phyloP scores from a whole-genome alignment of 2,113 vertebrate species.

The Leptobrachium leishanense region DNA sequence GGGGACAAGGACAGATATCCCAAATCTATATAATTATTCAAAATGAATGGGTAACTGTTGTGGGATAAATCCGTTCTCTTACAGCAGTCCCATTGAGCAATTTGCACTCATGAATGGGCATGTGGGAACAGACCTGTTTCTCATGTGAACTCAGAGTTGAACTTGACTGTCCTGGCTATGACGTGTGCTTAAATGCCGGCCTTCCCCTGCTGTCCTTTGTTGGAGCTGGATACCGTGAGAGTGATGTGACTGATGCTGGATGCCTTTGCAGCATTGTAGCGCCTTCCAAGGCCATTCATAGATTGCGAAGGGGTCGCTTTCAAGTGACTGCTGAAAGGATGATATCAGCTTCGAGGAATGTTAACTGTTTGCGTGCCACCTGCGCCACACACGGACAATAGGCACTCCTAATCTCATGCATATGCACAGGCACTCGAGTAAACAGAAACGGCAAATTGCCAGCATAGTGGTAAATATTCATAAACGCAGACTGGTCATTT shows the following conservation, averaged over 20 bases:
- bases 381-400: constrained; percentile 19
- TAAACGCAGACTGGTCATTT: no score
- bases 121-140: constrained; percentile 9
- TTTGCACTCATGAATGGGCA: background rate
- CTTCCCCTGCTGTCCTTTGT: constrained; percentile 54
- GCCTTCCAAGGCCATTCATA: constrained; percentile 25
- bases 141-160: background rate
- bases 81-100: background rate
- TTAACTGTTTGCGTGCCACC: constrained; percentile 49
- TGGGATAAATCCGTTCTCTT: background rate
- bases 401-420: no score
- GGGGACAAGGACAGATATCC: no score
- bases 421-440: no score
- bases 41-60: background rate
- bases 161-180: constrained; percentile 24
- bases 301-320: constrained; percentile 27
- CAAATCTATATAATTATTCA: no score
- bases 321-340: constrained; percentile 51
- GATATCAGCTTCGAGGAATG: constrained; percentile 45
- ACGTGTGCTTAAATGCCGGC: constrained; percentile 11
- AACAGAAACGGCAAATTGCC: no score
- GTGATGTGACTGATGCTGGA: constrained; percentile 43
- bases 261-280: constrained; percentile 1
- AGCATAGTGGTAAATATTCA: no score
- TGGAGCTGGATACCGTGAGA: constrained; percentile 65